phyloP scores from a whole-genome alignment of 2,797 vertebrate species.

The Manis pentadactyla region DNA sequence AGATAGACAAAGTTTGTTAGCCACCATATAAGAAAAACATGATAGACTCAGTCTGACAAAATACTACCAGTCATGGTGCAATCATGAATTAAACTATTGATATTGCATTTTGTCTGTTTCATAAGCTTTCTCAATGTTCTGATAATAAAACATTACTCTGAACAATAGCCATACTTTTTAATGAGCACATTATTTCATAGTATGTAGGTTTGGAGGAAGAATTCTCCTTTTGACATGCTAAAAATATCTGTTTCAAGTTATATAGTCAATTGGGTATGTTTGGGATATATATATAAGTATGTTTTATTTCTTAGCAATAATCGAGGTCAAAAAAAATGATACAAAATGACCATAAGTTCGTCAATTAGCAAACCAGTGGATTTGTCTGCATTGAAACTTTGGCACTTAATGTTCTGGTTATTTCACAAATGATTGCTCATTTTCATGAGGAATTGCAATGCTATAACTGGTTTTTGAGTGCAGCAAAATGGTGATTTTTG shows the following conservation, averaged over 20 bases:
- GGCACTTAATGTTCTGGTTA: not conserved
- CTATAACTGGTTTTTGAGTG: not conserved
- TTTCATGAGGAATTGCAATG: not conserved
- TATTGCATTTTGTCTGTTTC: not conserved
- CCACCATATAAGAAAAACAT: not conserved
- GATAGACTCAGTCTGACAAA: not conserved
- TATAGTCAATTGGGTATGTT: not conserved
- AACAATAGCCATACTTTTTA: not conserved
- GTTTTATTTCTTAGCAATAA: slow-evolving; percentile 7
- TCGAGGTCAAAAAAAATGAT: not conserved
- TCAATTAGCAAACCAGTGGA: not conserved
- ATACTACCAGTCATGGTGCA: not conserved
- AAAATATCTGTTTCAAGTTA: not conserved
- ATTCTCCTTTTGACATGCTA: not conserved
- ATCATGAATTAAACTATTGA: not conserved
- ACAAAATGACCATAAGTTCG: rapidly evolving
- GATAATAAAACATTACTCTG: not conserved
- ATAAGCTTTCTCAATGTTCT: not conserved
- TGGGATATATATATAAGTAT: not conserved
- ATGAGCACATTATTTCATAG: not conserved
- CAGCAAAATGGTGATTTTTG: not conserved
- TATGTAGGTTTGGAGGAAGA: not conserved
- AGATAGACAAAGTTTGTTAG: not conserved
- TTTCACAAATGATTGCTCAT: not conserved
- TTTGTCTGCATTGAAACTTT: not conserved